Conservation (phyloP, 1,140 invertebrate species). For the Microplitis mediator region DNA sequence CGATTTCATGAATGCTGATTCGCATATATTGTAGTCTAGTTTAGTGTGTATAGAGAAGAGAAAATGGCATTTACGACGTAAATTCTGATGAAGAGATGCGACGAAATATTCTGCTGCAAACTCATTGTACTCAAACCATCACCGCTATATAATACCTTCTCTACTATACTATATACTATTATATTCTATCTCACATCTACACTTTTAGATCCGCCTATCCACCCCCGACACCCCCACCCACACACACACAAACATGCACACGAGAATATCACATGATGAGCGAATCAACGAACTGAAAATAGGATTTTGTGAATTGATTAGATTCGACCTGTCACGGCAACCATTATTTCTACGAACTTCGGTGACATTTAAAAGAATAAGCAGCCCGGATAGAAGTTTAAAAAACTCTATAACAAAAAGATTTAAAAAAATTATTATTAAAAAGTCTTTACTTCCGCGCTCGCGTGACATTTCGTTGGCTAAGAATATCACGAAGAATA, state of each 20-base stretch:
- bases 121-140: neutral
- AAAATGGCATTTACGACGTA: neutral
- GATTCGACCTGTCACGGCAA: neutral
- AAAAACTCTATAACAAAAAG: neutral
- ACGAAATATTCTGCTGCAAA: constrained; percentile 1
- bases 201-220: no score
- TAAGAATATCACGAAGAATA: no score
- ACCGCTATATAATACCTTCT: neutral
- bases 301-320: constrained; percentile 2
- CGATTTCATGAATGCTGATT: neutral
- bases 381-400: neutral
- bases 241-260: no score
- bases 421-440: no score
- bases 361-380: neutral
- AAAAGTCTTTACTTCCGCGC: no score
- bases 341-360: neutral
- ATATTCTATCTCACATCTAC: no score
- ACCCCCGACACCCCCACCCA: no score
- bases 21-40: neutral
- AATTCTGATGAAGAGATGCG: neutral
- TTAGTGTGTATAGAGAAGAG: no score
- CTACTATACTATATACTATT: no score
- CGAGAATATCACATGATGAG: no score
- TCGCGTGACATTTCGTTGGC: no score
- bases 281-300: neutral